Conservation (phyloP, 2,113 vertebrate species). For the Prunella himalayana region DNA sequence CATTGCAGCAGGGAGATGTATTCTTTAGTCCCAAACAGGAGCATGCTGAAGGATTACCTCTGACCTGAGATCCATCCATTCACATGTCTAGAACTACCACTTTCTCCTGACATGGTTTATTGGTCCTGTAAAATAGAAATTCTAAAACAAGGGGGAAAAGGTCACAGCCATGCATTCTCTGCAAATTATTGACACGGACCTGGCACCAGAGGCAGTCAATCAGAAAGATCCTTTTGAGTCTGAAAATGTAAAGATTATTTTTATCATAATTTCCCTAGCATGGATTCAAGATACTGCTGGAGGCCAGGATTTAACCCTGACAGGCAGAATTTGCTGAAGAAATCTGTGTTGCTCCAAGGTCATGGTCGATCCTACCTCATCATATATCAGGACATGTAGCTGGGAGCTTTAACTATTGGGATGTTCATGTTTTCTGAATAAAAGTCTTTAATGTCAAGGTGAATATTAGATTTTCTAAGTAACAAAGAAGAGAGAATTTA, state of each 20-base stretch:
- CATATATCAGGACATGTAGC: background rate
- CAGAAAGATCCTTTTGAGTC: constrained; percentile 37
- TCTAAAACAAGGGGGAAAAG: constrained; percentile 53
- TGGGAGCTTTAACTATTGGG: background rate
- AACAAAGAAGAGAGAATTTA: background rate
- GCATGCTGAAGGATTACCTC: constrained; percentile 9
- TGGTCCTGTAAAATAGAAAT: constrained; percentile 30
- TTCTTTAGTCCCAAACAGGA: background rate
- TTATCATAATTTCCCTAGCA: constrained; percentile 38
- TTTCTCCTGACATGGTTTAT: constrained; percentile 34
- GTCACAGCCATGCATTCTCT: constrained; percentile 29
- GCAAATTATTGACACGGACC: background rate
- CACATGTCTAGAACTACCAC: background rate
- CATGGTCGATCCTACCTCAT: background rate
- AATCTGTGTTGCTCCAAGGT: background rate
- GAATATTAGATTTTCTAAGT: background rate
- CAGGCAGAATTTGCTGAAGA: background rate
- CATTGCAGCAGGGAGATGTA: background rate
- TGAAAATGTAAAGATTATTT: constrained; percentile 50
- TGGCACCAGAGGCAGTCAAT: constrained; percentile 21
- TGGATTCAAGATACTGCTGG: background rate
- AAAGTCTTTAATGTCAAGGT: background rate
- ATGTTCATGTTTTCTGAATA: background rate
- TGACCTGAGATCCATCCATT: background rate
- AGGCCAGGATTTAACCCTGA: background rate